These are phyloP conservation scores for Phalacrocorax aristotelis DNA, from an alignment of 2,113 vertebrate species.

Conservation along the genomic window DNA sequence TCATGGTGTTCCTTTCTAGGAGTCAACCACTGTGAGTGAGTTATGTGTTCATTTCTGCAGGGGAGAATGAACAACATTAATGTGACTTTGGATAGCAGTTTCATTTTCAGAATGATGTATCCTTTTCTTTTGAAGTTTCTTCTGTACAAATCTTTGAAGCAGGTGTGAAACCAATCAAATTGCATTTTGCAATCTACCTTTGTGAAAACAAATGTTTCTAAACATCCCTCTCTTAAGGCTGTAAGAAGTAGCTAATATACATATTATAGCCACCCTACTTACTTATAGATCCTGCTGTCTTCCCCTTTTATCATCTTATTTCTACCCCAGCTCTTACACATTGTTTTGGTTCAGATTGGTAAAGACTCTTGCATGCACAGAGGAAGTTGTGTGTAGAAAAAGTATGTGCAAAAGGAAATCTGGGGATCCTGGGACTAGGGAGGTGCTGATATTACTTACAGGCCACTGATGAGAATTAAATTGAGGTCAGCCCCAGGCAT, in stretches of 20 bases:
- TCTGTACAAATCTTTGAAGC: constrained; percentile 19
- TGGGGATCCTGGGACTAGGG: background rate
- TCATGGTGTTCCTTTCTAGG: constrained; percentile 1
- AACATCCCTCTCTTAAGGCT: background rate
- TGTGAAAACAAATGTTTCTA: background rate
- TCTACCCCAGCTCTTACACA: background rate
- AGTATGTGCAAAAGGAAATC: background rate
- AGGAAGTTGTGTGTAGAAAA: background rate
- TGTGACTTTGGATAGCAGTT: constrained; percentile 29
- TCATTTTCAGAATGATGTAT: constrained; percentile 19
- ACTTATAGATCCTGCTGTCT: background rate
- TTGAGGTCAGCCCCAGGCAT: background rate
- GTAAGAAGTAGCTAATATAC: background rate
- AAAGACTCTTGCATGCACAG: background rate
- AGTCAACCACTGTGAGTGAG: constrained; percentile 22
- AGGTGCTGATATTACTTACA: background rate
- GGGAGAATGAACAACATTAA: constrained; percentile 32
- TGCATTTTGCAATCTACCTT: constrained; percentile 12
- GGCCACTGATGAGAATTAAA: background rate
- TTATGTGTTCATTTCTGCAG: constrained; percentile 47
- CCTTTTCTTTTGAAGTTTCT: constrained; percentile 27
- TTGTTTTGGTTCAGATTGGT: background rate
- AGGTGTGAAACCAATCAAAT: constrained; percentile 21
- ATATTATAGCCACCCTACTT: background rate
- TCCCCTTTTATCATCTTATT: background rate